Base-by-base conservation (phyloP, 2,888 invertebrate genomes). In the Hydropsyche betteni region DNA sequence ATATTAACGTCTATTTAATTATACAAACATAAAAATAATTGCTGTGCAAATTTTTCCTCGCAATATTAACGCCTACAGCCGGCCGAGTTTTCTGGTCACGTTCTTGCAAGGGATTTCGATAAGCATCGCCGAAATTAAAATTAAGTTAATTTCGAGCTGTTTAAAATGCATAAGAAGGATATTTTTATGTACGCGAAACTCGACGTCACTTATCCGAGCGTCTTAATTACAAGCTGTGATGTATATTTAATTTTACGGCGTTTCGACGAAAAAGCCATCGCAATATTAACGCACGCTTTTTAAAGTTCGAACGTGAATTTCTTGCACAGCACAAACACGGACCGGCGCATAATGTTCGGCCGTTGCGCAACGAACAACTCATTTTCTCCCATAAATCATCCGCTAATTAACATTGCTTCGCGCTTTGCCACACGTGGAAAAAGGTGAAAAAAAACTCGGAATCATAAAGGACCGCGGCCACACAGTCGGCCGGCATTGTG, bases 311-410 rank as follows among this genome's bases (percentile, higher is more conserved):
- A 24, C 24, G 24, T 24, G 24, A 24, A 24, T 24, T 24, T 24
- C 24, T 24, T 24, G 24, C 24, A 24, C 24, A 24, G 24, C 24
- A 24, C 24, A 24, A 24, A 24, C 24, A 24, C 24, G 12, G n/a
- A 53, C 10, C 53, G 53, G 10, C 12, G 12, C 53, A 53, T 12
- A 51, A 8, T 51, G 8, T 51, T 51, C 12, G 51, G 51, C 51
- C 51, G 51, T 69, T 69, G 51, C 69, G 69, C 69, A 69, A 69
- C 50, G 33, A 69, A 69, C 69, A 44, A 69, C 69, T 69, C 14
- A 69, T 69, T 69, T 74, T 33, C 58, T 77, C 55, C 74, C 36
- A 74, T 75, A 77, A 77, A 75, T 77, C 74, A 75, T 77, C 68
- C 75, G 55, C 74, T 77, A 75, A 77, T 77, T 77, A 77, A 77